These are phyloP conservation scores for Pseudomyrmex gracilis DNA, from an alignment of 1,140 invertebrate species.

Conservation along the genomic window DNA sequence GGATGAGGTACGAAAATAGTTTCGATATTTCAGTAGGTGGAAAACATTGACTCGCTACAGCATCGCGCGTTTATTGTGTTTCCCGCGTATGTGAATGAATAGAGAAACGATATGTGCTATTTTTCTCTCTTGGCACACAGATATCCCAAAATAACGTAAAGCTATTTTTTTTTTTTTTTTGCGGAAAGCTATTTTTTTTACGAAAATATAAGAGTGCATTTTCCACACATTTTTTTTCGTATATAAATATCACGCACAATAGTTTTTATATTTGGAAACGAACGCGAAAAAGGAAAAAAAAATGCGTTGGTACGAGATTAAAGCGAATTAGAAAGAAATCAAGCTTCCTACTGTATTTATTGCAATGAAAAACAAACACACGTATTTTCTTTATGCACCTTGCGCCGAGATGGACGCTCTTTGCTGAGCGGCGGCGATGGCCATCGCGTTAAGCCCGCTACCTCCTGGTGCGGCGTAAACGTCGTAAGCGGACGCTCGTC, in stretches of 20 bases:
- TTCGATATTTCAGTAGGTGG: conserved; percentile 11
- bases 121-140: too few relatives aligned
- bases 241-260: not conserved
- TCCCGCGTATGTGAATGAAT: not conserved
- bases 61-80: not conserved
- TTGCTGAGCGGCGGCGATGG: conserved; percentile 79
- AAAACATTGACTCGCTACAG: not conserved
- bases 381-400: conserved; percentile 69
- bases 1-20: not conserved
- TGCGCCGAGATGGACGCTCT: conserved; percentile 81
- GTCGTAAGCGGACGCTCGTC: conserved; percentile 92
- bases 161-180: too few relatives aligned
- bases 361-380: not conserved
- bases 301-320: not conserved
- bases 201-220: not conserved
- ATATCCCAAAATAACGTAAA: too few relatives aligned
- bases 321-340: not conserved
- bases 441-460: conserved; percentile 77
- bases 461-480: conserved; percentile 87
- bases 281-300: not conserved
- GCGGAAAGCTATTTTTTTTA: not conserved
- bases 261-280: not conserved
- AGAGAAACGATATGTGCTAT: not conserved
- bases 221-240: not conserved
- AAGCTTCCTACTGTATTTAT: not conserved